Percentiles rank a stretch among this genome's conserved stretches.
Conservation (phyloP, 2,797 vertebrate species). For the Eulemur rubriventer region DNA sequence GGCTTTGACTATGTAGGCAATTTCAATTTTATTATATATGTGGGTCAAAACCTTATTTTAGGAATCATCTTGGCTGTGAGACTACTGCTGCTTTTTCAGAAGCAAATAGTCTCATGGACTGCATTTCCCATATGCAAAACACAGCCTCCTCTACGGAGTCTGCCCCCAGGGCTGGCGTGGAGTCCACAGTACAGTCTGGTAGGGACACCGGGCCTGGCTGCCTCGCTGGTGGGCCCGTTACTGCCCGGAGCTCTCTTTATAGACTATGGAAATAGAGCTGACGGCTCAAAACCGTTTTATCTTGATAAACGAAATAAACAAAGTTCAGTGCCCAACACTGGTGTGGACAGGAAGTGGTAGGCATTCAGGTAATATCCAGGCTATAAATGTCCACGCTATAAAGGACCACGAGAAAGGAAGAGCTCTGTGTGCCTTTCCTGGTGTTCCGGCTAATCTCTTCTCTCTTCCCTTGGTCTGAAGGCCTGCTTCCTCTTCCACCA, state of each 20-base stretch:
- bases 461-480: background rate
- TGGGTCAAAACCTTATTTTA: conserved; percentile 22
- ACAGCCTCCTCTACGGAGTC: background rate
- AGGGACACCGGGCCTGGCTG: background rate
- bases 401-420: background rate
- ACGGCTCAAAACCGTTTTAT: background rate
- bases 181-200: background rate
- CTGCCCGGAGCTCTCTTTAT: background rate
- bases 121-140: background rate
- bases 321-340: background rate
- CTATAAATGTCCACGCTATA: background rate
- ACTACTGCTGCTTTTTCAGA: background rate
- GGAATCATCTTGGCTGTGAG: background rate
- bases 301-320: background rate
- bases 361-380: background rate
- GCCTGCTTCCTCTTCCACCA: background rate
- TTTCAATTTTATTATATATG: background rate
- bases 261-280: background rate
- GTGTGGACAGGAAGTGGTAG: background rate
- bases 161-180: background rate
- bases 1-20: background rate
- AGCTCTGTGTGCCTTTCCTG: background rate
- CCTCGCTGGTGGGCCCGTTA: no score
- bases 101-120: background rate
- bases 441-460: background rate